A percentile compares a stretch with the other conserved stretches of the same genome.
Conservation (phyloP, 1,140 invertebrate genomes). For the Caenorhabditis remanei region DNA sequence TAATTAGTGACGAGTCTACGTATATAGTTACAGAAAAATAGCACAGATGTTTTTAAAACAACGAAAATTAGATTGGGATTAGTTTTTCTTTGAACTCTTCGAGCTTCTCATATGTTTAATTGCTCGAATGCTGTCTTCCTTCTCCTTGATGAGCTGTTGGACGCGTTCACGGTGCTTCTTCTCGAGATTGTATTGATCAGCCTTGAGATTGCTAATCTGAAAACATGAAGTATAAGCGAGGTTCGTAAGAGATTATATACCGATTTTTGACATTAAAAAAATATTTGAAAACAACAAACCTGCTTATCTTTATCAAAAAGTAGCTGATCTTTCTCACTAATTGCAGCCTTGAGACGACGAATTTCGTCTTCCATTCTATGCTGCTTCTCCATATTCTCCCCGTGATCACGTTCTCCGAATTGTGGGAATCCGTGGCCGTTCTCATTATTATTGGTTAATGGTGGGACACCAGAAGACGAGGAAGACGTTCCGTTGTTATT, state of each 20-base stretch:
- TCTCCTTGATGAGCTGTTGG: conserved; percentile 42
- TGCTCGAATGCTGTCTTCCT: conserved; percentile 50
- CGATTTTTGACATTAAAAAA: too few species aligned
- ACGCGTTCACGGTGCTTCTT: conserved; percentile 35
- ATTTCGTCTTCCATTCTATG: too few species aligned
- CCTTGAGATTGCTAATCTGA: conserved; percentile 34
- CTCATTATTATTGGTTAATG: not conserved
- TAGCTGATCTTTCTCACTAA: not conserved
- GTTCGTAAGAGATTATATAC: too few species aligned
- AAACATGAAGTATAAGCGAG: not conserved
- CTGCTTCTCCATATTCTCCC: too few species aligned
- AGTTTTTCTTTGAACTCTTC: conserved; percentile 31
- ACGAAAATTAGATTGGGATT: not conserved
- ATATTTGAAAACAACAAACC: not conserved
- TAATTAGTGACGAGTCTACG: not conserved
- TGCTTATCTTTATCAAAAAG: conserved; percentile 36
- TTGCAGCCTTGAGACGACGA: too few species aligned
- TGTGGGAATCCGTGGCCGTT: conserved; percentile 24
- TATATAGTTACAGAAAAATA: not conserved
- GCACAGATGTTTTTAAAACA: not conserved
- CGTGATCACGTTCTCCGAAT: too few species aligned
- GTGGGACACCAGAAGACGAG: not conserved
- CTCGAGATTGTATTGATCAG: conserved; percentile 12
- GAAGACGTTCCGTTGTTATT: not conserved
- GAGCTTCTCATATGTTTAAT: conserved; percentile 24